Percentiles rank a stretch among this genome's conserved stretches.
Conservation (phyloP, 2,797 vertebrate genomes). For the Enteromius treurensis region DNA sequence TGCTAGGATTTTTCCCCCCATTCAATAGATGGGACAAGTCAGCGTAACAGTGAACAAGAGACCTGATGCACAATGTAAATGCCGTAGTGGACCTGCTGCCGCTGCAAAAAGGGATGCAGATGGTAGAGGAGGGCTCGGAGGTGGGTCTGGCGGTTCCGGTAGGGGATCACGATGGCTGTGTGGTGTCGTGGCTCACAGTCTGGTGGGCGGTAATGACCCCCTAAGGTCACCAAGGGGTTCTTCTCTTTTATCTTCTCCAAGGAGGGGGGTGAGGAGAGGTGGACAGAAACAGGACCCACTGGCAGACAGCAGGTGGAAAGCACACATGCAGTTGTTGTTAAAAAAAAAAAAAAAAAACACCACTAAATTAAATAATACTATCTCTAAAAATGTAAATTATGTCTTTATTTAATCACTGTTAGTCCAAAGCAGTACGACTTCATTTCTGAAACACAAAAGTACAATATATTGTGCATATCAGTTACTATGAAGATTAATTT, state of each 20-base stretch:
- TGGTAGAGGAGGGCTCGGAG: conserved; percentile 92
- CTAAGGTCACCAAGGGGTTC: conserved; percentile 84
- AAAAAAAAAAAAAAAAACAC: background rate
- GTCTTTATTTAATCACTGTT: background rate
- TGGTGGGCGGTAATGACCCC: conserved; percentile 86
- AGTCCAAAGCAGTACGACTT: background rate
- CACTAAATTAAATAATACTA: background rate
- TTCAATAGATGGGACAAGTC: conserved; percentile 34
- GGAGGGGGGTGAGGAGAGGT: conserved; percentile 81
- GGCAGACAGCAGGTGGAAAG: conserved; percentile 45
- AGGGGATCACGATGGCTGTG: conserved; percentile 91
- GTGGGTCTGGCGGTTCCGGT: conserved; percentile 90
- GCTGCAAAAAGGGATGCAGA: conserved; percentile 94
- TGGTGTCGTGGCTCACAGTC: conserved; percentile 87
- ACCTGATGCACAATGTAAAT: conserved; percentile 99
- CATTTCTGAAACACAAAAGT: background rate
- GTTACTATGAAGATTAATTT: no score
- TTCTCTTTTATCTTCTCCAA: conserved; percentile 85
- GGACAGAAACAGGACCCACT: conserved; percentile 93
- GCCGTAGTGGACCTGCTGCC: conserved; percentile 94
- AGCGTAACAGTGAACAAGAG: conserved; percentile 42
- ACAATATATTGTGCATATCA: background rate
- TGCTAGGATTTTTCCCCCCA: background rate
- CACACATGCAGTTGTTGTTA: conserved; percentile 7
- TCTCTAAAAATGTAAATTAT: background rate